Percentiles rank a stretch among this genome's conserved stretches.
Evolutionary conservation across 1,140 invertebrate genomes (phyloP).

Genomic region (Metopolophium dirhodum): DNA sequence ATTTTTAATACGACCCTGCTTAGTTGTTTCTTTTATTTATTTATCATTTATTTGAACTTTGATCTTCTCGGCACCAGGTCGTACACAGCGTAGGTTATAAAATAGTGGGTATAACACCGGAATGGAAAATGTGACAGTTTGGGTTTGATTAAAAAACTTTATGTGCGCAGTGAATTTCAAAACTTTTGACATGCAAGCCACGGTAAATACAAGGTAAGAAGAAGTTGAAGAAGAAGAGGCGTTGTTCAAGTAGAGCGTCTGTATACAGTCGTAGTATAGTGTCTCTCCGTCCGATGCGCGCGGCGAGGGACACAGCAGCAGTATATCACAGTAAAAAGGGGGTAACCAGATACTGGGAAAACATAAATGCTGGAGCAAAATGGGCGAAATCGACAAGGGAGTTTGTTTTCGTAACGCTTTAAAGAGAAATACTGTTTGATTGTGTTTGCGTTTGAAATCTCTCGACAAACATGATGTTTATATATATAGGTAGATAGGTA

Average conservation of each 20-base stretch:
- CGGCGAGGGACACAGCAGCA: neutral
- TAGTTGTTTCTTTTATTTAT: slow-evolving; percentile 34
- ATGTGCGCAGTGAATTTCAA: slow-evolving; percentile 17
- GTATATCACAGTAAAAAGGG: neutral
- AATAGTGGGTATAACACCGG: neutral
- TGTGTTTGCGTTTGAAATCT: slow-evolving; percentile 23
- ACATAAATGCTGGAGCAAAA: neutral
- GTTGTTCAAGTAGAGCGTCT: neutral
- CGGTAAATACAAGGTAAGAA: neutral
- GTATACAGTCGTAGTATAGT: neutral
- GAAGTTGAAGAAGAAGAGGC: neutral
- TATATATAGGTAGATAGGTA: neutral
- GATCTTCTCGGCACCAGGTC: neutral
- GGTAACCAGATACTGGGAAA: neutral
- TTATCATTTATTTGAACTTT: slow-evolving; percentile 36
- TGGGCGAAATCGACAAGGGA: neutral
- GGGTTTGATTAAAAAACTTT: slow-evolving; percentile 42
- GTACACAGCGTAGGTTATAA: neutral
- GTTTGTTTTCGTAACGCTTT: neutral
- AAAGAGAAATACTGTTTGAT: neutral
- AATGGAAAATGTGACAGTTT: slow-evolving; percentile 21
- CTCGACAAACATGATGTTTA: neutral
- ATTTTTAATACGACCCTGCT: neutral
- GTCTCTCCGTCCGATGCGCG: neutral
- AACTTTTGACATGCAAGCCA: neutral